These are phyloP conservation scores for Lycocorax pyrrhopterus DNA, from an alignment of 2,113 vertebrate genomes.

Conservation along the genomic window DNA sequence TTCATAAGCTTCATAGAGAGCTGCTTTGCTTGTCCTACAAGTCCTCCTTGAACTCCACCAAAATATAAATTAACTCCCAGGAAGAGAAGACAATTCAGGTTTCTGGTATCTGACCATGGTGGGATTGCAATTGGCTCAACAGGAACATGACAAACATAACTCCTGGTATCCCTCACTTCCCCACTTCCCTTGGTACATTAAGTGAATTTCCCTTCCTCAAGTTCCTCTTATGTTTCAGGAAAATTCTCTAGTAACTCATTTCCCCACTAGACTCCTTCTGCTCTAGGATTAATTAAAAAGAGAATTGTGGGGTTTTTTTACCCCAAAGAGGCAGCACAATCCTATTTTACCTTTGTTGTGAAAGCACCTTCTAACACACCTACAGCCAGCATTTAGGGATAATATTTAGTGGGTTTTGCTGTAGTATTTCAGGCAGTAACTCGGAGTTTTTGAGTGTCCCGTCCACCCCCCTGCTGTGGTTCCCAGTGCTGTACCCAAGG, in stretches of 20 bases:
- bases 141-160: not conserved
- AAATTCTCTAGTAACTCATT: not conserved
- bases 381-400: not conserved
- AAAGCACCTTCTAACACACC: not conserved
- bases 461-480: not conserved
- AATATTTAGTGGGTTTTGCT: rapidly evolving
- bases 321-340: not conserved
- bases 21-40: slow-evolving; percentile 24
- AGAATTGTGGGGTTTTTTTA: rapidly evolving
- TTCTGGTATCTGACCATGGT: not conserved
- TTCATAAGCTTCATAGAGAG: not conserved
- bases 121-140: not conserved
- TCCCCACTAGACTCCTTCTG: not conserved
- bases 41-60: slow-evolving; percentile 18
- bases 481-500: not conserved
- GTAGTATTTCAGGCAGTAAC: not conserved
- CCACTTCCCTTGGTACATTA: not conserved
- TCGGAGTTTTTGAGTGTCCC: not conserved
- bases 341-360: not conserved
- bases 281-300: not conserved
- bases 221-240: not conserved
- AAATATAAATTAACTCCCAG: slow-evolving; percentile 2
- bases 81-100: not conserved
- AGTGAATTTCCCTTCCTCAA: not conserved
- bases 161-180: not conserved